Evolutionary conservation across 2,888 invertebrate genomes (phyloP), one percentile per base, ranked within the genome.

Genomic region (Schizotus pectinicornis): DNA sequence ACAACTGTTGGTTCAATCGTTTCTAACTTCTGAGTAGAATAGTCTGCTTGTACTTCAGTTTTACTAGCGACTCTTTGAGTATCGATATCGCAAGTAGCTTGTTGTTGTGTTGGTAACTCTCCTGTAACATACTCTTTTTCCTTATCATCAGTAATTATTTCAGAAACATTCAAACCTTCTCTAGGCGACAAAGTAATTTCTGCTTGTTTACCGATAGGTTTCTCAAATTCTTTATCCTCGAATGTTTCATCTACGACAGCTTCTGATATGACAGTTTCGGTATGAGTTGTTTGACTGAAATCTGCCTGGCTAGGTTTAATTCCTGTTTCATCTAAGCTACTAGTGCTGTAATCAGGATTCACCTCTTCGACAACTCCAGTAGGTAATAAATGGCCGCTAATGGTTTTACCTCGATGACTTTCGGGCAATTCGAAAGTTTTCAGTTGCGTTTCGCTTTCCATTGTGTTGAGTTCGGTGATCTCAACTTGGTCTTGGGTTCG

Each of bases 361-460:
- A 79, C 80, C 60, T 78, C 74, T 60, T 80, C 75, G n/a, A 83
- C 80, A 59, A 85, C 76, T 42, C 85, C 78, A 0, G 85, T 84
- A 37, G 84, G 80, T 1, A 87, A 74, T 1, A 83, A 77, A 65
- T 81, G 81, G 1, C 81, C 76, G 3, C 83, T 79, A 6, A 80
- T 77, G 14, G 77, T 56, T 77, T 84, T 85, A 3, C 82, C 80
- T 67, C 77, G 81, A 59, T 84, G 83, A 38, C 78, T 76, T 65
- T 85, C 85, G 2, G 84, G 85, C 49, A 82, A 68, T 60, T 83
- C 83, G 57, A 81, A 80, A n/a, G 59, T 65, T 58, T 70, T 68
- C 11, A 91, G 78, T 31, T 81, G 76, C 22, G 81, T 82, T 80
- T 91, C 92, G 62, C 83, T 85, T 77, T 92, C 91, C 33, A 85